A percentile compares a stretch with the other conserved stretches of the same genome.
Evolutionary conservation across 1,140 invertebrate species (phyloP).

Genomic region (Apis mellifera): Amel_HAv3.1 CM009945.2:9225001-9225500

Average conservation of each 20-base stretch:
- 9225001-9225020: not conserved
- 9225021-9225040: not conserved
- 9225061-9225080: too few species aligned
- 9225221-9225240: not conserved
- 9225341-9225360: slow-evolving; percentile 24
- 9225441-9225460: slow-evolving; percentile 65
- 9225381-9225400: slow-evolving; percentile 59
- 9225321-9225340: slow-evolving; percentile 63
- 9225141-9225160: too few species aligned
- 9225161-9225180: too few species aligned
- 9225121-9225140: too few species aligned
- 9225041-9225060: too few species aligned
- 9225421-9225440: slow-evolving; percentile 70
- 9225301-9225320: slow-evolving; percentile 59
- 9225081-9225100: too few species aligned
- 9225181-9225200: not conserved
- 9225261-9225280: slow-evolving; percentile 9
- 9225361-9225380: slow-evolving; percentile 64
- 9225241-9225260: slow-evolving; percentile 20
- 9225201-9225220: not conserved
- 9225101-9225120: too few species aligned
- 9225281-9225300: slow-evolving; percentile 52
- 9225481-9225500: slow-evolving; percentile 57
- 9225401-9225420: slow-evolving; percentile 65
- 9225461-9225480: slow-evolving; percentile 66